A percentile compares a stretch with the other conserved stretches of the same genome.
phyloP scores from a whole-genome alignment of 2,113 vertebrate species.

The Phaetusa simplex region DNA sequence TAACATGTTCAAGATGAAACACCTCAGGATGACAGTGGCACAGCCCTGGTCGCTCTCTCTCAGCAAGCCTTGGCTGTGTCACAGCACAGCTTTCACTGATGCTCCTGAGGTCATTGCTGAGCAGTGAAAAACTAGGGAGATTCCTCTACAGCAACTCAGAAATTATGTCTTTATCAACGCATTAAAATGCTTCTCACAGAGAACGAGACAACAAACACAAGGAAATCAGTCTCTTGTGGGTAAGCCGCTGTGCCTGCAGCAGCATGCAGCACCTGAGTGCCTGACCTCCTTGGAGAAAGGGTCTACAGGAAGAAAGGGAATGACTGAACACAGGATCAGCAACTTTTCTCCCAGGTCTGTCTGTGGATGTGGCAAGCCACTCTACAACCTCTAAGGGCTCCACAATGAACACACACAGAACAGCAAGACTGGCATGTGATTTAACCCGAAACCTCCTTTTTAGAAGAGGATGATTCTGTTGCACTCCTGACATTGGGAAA shows the following conservation, averaged over 20 bases:
- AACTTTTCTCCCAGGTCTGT: not conserved
- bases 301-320: not conserved
- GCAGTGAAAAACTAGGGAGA: not conserved
- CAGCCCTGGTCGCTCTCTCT: not conserved
- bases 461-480: fast-evolving
- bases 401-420: fast-evolving
- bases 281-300: not conserved
- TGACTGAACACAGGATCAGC: fast-evolving
- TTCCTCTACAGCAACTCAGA: not conserved
- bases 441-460: not conserved
- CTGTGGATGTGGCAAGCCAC: not conserved
- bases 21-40: not conserved
- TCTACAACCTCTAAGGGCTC: fast-evolving
- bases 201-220: not conserved
- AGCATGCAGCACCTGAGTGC: not conserved
- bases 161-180: not conserved
- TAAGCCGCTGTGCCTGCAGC: not conserved
- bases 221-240: fast-evolving
- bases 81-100: fast-evolving
- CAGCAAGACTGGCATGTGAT: not conserved
- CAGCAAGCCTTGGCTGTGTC: not conserved
- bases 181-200: not conserved
- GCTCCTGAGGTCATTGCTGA: not conserved
- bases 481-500: fast-evolving
- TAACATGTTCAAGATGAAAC: not conserved